phyloP scores from a whole-genome alignment of 2,113 vertebrate species.

The Stigmatopora argus region DNA sequence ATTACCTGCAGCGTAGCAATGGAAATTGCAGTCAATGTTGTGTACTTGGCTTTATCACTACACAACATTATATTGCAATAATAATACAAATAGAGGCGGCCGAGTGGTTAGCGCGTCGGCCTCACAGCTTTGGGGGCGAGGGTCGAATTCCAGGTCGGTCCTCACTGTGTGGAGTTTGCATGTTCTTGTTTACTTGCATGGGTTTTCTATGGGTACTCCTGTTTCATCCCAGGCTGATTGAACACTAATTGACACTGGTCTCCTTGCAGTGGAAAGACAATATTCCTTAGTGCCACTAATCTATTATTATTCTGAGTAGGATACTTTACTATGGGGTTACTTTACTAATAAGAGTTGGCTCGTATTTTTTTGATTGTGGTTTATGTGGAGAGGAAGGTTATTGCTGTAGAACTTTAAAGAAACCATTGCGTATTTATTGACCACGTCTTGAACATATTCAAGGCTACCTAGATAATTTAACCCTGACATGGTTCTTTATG shows the following conservation, averaged over 20 bases:
- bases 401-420: slow-evolving; percentile 15
- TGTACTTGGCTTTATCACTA: neutral
- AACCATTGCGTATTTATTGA: slow-evolving; percentile 23
- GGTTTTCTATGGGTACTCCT: too few species aligned
- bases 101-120: neutral
- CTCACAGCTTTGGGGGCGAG: too few species aligned
- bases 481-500: slow-evolving; percentile 59
- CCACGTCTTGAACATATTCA: slow-evolving; percentile 35
- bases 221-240: neutral
- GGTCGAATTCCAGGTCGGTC: too few species aligned
- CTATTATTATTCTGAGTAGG: neutral
- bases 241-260: neutral
- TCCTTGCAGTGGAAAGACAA: neutral
- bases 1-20: neutral
- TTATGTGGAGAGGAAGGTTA: too few species aligned
- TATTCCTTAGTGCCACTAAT: neutral
- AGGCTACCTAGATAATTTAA: slow-evolving; percentile 58
- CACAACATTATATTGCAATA: neutral
- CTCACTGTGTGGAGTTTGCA: too few species aligned
- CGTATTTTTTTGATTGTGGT: too few species aligned
- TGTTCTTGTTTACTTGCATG: too few species aligned
- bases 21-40: neutral
- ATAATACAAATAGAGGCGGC: neutral
- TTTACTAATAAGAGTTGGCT: neutral
- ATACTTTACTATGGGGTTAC: neutral